Evolutionary conservation across 1,140 invertebrate species (phyloP).

Genomic region (Drosophila tropicalis): DNA sequence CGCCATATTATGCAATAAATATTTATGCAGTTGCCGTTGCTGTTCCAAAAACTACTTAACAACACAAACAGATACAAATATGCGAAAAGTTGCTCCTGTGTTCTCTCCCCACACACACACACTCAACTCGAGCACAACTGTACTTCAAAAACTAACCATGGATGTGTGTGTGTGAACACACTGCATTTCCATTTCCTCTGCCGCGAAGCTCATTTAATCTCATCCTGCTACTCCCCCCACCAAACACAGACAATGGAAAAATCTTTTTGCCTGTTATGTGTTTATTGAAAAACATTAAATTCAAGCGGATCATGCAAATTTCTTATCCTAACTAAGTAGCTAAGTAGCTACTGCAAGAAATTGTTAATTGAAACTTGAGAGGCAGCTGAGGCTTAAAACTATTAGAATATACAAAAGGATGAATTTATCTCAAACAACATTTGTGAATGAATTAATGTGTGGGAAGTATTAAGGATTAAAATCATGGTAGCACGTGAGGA

Average conservation of each 20-base stretch:
- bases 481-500: too few relatives aligned
- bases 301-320: constrained; percentile 53
- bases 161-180: constrained; percentile 41
- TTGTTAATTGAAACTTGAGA: constrained; percentile 66
- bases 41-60: constrained; percentile 66
- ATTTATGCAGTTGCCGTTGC: constrained; percentile 69
- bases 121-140: constrained; percentile 37
- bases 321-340: constrained; percentile 26
- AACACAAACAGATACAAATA: constrained; percentile 80
- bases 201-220: constrained; percentile 57
- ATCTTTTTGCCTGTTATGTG: constrained; percentile 30
- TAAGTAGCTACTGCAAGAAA: constrained; percentile 42
- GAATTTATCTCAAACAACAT: not conserved
- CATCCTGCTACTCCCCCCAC: constrained; percentile 30
- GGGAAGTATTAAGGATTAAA: too few relatives aligned
- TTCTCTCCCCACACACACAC: constrained; percentile 2
- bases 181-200: constrained; percentile 70
- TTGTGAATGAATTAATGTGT: not conserved
- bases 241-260: constrained; percentile 41
- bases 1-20: constrained; percentile 70
- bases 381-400: constrained; percentile 35
- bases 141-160: constrained; percentile 52
- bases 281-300: constrained; percentile 68
- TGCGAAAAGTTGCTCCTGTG: constrained; percentile 69
- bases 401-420: constrained; percentile 2